phyloP scores from a whole-genome alignment of 2,888 invertebrate genomes.

The Beris chalybata region DNA sequence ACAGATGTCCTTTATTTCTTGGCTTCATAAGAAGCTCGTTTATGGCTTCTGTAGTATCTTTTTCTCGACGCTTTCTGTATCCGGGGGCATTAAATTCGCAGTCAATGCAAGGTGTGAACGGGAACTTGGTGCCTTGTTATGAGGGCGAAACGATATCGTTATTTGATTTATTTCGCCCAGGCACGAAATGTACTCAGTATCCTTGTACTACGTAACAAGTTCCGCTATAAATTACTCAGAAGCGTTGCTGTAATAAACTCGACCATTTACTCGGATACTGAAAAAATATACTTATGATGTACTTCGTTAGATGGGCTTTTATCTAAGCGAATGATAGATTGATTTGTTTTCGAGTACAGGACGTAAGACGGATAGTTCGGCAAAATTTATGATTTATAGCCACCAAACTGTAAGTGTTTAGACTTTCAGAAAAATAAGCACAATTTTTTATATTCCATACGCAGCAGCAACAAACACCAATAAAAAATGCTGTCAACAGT shows the following conservation, averaged over 20 bases:
- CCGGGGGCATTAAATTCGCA: background rate
- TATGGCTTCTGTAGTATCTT: background rate
- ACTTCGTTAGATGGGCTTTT: no score
- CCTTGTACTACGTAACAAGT: no score
- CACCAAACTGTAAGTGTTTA: no score
- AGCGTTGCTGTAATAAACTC: constrained; percentile 28
- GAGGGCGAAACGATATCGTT: constrained; percentile 26
- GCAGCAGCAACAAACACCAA: no score
- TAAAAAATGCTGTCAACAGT: no score
- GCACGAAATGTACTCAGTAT: constrained; percentile 14
- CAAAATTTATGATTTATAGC: no score
- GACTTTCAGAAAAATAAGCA: no score
- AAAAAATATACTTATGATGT: no score
- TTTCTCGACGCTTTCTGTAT: background rate
- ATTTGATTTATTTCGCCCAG: constrained; percentile 25
- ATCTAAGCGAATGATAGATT: no score
- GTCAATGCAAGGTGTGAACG: constrained; percentile 19
- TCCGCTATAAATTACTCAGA: constrained; percentile 1
- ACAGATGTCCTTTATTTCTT: background rate
- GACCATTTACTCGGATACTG: constrained; percentile 9
- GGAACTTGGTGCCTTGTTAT: constrained; percentile 30
- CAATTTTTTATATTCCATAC: no score
- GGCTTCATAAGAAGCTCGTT: constrained; percentile 16
- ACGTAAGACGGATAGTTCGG: no score
- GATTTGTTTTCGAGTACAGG: no score